phyloP scores from a whole-genome alignment of 2,113 vertebrate species.

The Nothobranchius kuhntae region DNA sequence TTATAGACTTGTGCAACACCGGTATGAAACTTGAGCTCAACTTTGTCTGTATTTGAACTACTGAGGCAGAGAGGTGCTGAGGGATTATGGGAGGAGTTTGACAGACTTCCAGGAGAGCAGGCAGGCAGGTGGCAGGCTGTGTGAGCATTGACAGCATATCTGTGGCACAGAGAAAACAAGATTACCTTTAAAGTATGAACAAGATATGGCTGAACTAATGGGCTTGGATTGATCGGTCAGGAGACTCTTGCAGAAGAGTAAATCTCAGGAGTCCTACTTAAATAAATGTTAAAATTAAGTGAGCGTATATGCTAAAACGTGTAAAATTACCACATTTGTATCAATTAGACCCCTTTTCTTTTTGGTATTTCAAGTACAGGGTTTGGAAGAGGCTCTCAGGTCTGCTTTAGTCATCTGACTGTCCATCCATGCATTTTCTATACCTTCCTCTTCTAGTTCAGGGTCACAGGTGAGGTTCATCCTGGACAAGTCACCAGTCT shows the following conservation, averaged over 20 bases:
- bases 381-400: not conserved
- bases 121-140: not conserved
- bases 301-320: not conserved
- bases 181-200: not conserved
- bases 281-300: not conserved
- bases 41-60: not conserved
- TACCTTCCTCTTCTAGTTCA: too few species aligned
- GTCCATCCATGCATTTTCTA: not conserved
- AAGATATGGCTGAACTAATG: not conserved
- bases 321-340: not conserved
- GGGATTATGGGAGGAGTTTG: slow-evolving; percentile 1
- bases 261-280: not conserved
- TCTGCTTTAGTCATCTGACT: too few species aligned
- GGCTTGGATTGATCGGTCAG: not conserved
- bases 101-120: slow-evolving; percentile 2
- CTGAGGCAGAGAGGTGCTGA: not conserved
- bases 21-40: not conserved
- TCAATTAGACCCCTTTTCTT: not conserved
- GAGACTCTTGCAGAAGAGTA: not conserved
- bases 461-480: too few species aligned
- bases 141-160: not conserved
- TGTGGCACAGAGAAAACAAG: not conserved
- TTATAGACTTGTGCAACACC: not conserved
- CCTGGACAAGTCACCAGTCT: too few species aligned
- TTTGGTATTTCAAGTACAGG: not conserved